Conservation (phyloP, 2,113 vertebrate species). For the Otocyon megalotis region DNA sequence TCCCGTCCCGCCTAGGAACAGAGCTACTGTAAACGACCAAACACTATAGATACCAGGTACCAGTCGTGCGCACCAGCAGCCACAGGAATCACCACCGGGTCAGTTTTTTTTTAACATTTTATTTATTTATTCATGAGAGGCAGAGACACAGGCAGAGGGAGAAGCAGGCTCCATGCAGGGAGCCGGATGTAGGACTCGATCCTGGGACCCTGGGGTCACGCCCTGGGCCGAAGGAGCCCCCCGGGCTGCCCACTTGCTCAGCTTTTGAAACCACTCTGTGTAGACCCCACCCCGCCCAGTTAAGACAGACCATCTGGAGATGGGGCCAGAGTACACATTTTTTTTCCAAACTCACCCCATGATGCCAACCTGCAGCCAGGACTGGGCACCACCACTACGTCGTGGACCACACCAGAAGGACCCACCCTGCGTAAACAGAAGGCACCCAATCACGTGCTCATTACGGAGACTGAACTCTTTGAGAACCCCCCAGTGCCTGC, state of each 20-base stretch:
- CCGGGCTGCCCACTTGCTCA: background rate
- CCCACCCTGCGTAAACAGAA: fast-evolving
- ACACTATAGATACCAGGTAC: background rate
- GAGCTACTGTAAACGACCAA: background rate
- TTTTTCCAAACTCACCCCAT: background rate
- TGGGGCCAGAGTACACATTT: background rate
- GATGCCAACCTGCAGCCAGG: background rate
- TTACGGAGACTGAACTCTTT: background rate
- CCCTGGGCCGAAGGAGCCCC: no score
- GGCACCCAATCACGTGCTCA: no score
- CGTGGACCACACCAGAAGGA: no score
- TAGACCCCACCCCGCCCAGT: no score
- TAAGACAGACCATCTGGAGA: background rate
- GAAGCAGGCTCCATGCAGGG: no score
- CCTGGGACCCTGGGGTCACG: no score
- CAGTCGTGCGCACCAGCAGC: background rate
- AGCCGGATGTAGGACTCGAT: no score
- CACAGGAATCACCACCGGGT: no score
- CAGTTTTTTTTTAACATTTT: background rate
- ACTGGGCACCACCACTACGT: no score
- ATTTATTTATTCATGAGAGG: no score
- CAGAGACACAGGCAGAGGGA: no score
- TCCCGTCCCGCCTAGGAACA: no score
- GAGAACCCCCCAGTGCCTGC: background rate
- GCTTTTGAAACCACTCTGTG: background rate